A percentile compares a stretch with the other conserved stretches of the same genome.
These are phyloP conservation scores for Megalopta genalis DNA, from an alignment of 1,140 invertebrate species.

Conservation along the genomic window DNA sequence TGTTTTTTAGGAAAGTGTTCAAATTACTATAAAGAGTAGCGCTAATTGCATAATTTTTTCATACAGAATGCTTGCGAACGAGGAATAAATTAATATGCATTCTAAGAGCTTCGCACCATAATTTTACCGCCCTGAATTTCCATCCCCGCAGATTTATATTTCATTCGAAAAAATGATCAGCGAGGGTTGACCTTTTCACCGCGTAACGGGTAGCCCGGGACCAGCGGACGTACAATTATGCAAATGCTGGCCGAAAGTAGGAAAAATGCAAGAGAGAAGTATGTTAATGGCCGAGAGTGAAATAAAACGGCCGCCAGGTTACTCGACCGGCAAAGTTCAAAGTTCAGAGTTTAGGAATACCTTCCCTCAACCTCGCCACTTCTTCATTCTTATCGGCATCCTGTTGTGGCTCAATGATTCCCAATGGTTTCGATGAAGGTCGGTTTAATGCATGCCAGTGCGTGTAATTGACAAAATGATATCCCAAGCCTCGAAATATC, in stretches of 20 bases:
- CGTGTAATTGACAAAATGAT: too few species aligned
- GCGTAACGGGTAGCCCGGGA: neutral
- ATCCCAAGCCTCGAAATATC: too few species aligned
- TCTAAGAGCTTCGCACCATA: neutral
- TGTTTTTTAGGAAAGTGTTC: too few species aligned
- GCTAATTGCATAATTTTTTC: neutral
- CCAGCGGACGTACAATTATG: slow-evolving; percentile 51
- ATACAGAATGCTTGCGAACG: neutral
- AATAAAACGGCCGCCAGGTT: slow-evolving; percentile 74
- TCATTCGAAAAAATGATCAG: neutral
- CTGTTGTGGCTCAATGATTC: neutral
- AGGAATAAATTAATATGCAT: neutral
- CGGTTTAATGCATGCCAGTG: too few species aligned
- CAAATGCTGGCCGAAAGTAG: slow-evolving; percentile 61
- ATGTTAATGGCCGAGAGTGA: slow-evolving; percentile 77
- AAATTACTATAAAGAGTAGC: too few species aligned
- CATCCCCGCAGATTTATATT: neutral
- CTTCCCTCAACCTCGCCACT: slow-evolving; percentile 1
- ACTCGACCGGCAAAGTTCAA: slow-evolving; percentile 75
- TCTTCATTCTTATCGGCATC: slow-evolving; percentile 41
- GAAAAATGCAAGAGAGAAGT: slow-evolving; percentile 73
- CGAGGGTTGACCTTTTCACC: slow-evolving; percentile 1
- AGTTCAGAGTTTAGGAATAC: slow-evolving; percentile 73
- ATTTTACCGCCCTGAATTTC: too few species aligned
- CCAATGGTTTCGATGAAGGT: too few species aligned